Evolutionary conservation across 2,113 vertebrate species (phyloP), one percentile per base, ranked within the genome.

Genomic region (Coptodon bakossiorum): DNA sequence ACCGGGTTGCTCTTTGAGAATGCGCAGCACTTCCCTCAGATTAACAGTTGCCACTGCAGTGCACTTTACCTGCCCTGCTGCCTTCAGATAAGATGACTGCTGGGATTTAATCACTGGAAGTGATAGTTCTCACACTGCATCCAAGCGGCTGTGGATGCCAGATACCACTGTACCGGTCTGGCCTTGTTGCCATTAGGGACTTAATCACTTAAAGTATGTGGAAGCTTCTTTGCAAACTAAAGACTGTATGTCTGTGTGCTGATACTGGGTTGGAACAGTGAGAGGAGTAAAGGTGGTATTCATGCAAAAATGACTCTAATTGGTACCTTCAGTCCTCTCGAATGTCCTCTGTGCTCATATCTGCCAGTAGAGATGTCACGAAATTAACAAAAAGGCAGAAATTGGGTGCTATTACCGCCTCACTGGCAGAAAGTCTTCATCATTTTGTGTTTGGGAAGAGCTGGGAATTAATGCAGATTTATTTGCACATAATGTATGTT

Each of bases 71-170:
- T 92, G 93, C 88, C 87, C 93, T 92, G 90, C 90, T 87, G 86
- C 82, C 89, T 90, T 68, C 92, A 92, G 92, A 94, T 94, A 90
- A 92, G 92, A 93, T 83, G 85, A 86, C 88, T 50, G 86, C 56
- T 81, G 34, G 91, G 89, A 89, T 90, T 93, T 83, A 90, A 94
- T 89, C 80, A 90, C 63, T 82, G 85, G 63, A 92, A 91, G 90
- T 93, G 88, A 93, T 40, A 82, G 71, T 40, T 85, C 87, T 89
- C 59, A 79, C 53, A 22, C 29, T 22, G 89, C 73, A 80, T 22
- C 76, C 87, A 84, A 82, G 82, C 91, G 84, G 84, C 88, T 92
- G 91, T 59, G 89, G 82, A 34, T 45, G 78, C 59, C 80, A 86
- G 90, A 93, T 93, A 90, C 76, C 66, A 53, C 45, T 24, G 68